A percentile compares a stretch with the other conserved stretches of the same genome.
These are phyloP conservation scores for Cheilosia urbana DNA, from an alignment of 2,888 invertebrate genomes.

Conservation along the genomic window DNA sequence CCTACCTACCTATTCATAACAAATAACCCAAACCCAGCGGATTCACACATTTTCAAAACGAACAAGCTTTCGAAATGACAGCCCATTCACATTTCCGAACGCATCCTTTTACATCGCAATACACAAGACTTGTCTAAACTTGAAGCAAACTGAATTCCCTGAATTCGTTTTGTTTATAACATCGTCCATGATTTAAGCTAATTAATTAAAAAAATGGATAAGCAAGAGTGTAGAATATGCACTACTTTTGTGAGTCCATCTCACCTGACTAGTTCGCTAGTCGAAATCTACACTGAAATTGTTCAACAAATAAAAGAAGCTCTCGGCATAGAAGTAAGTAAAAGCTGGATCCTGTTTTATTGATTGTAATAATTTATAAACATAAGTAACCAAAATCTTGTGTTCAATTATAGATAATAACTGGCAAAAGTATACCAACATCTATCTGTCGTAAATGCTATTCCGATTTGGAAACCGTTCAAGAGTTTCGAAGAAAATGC, in stretches of 20 bases:
- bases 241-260: background rate
- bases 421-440: constrained; percentile 6
- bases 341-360: background rate
- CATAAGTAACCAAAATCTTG: too few relatives aligned
- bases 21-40: too few relatives aligned
- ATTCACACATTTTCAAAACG: too few relatives aligned
- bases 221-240: constrained; percentile 39
- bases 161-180: background rate
- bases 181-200: background rate
- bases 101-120: too few relatives aligned
- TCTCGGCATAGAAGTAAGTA: constrained; percentile 7
- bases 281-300: constrained; percentile 2
- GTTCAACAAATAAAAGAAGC: constrained; percentile 13
- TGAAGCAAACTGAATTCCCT: too few relatives aligned
- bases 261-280: background rate
- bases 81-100: too few relatives aligned
- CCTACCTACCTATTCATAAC: too few relatives aligned
- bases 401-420: constrained; percentile 15
- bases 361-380: background rate
- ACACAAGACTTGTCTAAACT: too few relatives aligned
- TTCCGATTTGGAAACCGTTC: constrained; percentile 24
- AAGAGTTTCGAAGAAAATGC: constrained; percentile 43
- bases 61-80: too few relatives aligned
- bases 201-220: constrained; percentile 6
- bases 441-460: constrained; percentile 45